These are phyloP conservation scores for Esox lucius DNA, from an alignment of 2,797 vertebrate genomes.

Conservation along the genomic window DNA sequence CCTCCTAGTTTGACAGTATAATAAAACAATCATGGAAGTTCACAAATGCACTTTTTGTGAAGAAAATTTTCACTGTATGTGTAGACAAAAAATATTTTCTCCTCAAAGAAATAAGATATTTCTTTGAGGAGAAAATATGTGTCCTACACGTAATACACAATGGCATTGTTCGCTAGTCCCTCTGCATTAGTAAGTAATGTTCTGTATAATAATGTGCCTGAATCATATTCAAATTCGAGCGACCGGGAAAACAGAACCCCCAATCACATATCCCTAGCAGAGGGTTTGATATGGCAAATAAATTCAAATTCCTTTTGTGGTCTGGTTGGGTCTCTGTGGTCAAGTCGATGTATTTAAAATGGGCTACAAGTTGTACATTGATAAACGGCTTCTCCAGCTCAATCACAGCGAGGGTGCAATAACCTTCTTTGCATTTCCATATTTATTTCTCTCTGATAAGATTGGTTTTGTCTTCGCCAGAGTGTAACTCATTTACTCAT, in stretches of 20 bases:
- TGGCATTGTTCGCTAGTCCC: background rate
- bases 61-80: background rate
- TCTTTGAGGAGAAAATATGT: too few relatives aligned
- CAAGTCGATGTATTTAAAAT: conserved; percentile 36
- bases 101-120: background rate
- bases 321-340: conserved; percentile 19
- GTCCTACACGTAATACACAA: background rate
- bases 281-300: conserved; percentile 22
- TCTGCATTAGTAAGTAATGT: background rate
- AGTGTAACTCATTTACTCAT: conserved; percentile 28
- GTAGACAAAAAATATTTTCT: background rate
- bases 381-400: conserved; percentile 29
- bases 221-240: conserved; percentile 19
- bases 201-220: conserved; percentile 13
- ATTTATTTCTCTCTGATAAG: conserved; percentile 44
- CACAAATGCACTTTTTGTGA: background rate
- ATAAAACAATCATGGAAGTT: too few relatives aligned
- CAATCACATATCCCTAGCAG: conserved; percentile 16
- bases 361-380: conserved; percentile 16
- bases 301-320: conserved; percentile 26
- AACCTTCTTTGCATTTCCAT: conserved; percentile 34
- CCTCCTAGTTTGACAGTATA: too few relatives aligned
- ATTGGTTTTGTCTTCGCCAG: conserved; percentile 24
- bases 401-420: conserved; percentile 11
- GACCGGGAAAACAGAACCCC: conserved; percentile 15